Evolutionary conservation across 1,140 invertebrate species (phyloP).

Genomic region (Heliconius nattereri): DNA sequence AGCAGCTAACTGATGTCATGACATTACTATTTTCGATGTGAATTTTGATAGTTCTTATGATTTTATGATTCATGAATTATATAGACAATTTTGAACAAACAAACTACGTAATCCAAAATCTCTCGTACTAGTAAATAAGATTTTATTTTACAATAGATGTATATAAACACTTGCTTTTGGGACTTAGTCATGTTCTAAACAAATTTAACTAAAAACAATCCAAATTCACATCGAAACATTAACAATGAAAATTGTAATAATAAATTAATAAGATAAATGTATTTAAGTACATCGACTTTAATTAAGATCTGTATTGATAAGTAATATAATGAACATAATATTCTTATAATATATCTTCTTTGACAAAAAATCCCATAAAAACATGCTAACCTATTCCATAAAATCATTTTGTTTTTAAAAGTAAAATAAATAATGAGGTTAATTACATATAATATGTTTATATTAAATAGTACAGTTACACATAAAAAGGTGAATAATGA

Average conservation of each 20-base stretch:
- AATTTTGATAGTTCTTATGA: no score
- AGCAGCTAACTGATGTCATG: no score
- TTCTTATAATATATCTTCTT: background rate
- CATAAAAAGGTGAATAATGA: background rate
- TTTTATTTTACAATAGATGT: background rate
- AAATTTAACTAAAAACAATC: background rate
- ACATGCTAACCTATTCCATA: background rate
- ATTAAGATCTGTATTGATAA: constrained; percentile 13
- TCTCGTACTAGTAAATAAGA: no score
- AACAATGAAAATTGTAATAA: constrained; percentile 4
- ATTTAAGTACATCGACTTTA: background rate
- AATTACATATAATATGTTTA: background rate
- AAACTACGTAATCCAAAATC: no score
- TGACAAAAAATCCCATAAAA: constrained; percentile 1
- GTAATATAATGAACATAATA: constrained; percentile 1
- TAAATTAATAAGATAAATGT: constrained; percentile 1
- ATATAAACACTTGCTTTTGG: background rate
- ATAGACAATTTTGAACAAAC: no score
- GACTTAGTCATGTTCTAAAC: no score
- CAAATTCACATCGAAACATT: background rate
- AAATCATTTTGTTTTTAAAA: background rate
- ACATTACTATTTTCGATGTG: no score
- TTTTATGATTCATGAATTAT: no score
- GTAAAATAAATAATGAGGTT: background rate
- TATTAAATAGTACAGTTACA: no score